Base-by-base conservation (phyloP, 1,140 invertebrate species). In the Phenacoccus solenopsis region DNA sequence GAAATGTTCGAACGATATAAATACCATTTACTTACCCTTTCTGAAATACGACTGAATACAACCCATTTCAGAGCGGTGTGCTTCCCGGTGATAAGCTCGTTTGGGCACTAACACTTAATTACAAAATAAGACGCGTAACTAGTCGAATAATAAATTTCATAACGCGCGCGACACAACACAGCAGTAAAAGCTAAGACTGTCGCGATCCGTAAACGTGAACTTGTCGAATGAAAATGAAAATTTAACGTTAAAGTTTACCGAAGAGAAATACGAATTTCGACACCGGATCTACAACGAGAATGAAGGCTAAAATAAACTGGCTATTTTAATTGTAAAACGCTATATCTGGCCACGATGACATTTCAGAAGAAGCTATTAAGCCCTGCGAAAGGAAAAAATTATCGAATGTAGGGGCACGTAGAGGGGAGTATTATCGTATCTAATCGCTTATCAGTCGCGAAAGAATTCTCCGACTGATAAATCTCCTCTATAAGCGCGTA, bases 21-120 rank as follows among this genome's bases (percentile, higher is more conserved):
- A n/a, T n/a, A n/a, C n/a, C n/a, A n/a, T n/a, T n/a, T n/a, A 64
- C 59, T 64, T 64, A 64, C 59, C 59, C 25, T 64, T 64, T 27
- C 25, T 64, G 20, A 64, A 64, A 25, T 64, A 64, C 59, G 59
- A 64, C 22, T 64, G 59, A 64, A 64, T 64, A 24, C 59, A 64
- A 24, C 59, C 59, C 59, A 64, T 64, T 24, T 64, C 25, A 10
- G 32, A n/a, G n/a, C n/a, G n/a, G n/a, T n/a, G n/a, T n/a, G n/a
- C n/a, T n/a, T n/a, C n/a, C n/a, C n/a, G n/a, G n/a, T n/a, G n/a
- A n/a, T n/a, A n/a, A n/a, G n/a, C 38, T 49, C 5, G 16, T 16
- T 49, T 49, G 3, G 38, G 38, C 16, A n/a, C 13, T 7, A 32
- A 32, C 13, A 32, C 13, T 5, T 13, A 13, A 32, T 32, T 32